These are phyloP conservation scores for Brachypodius melanocephalos DNA, from an alignment of 2,113 vertebrate genomes.

Conservation along the genomic window DNA sequence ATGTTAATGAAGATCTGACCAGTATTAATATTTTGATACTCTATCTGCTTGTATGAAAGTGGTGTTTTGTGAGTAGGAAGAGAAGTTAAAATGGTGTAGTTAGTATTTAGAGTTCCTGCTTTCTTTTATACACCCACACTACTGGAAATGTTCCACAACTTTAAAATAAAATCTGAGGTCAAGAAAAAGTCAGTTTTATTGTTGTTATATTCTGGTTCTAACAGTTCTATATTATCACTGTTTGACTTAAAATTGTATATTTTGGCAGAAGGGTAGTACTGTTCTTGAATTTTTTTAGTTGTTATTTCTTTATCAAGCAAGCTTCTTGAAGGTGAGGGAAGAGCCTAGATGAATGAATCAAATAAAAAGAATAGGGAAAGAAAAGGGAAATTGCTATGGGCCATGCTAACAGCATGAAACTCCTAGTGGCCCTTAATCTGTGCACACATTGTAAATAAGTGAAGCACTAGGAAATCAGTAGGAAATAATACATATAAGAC, in stretches of 20 bases:
- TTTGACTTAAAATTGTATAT: background rate
- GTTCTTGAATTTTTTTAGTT: background rate
- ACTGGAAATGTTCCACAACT: conserved; percentile 6
- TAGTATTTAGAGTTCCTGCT: background rate
- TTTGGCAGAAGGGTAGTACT: background rate
- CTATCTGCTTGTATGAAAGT: background rate
- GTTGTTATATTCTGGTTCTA: background rate
- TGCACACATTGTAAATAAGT: background rate
- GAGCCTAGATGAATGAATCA: background rate
- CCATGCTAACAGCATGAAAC: background rate
- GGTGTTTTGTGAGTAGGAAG: background rate
- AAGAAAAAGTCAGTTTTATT: background rate
- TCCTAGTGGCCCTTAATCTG: background rate
- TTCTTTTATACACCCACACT: background rate
- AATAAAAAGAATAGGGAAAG: background rate
- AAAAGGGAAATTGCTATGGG: background rate
- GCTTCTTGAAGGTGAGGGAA: background rate
- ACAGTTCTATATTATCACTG: background rate
- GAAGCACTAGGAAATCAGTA: background rate
- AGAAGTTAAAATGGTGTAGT: background rate
- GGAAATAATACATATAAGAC: background rate
- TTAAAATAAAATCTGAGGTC: background rate
- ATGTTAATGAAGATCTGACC: background rate
- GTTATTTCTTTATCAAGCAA: background rate
- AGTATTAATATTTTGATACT: background rate